Evolutionary conservation across 1,140 invertebrate species (phyloP), one percentile per base, ranked within the genome.

Genomic region (Augochlora pura): DNA sequence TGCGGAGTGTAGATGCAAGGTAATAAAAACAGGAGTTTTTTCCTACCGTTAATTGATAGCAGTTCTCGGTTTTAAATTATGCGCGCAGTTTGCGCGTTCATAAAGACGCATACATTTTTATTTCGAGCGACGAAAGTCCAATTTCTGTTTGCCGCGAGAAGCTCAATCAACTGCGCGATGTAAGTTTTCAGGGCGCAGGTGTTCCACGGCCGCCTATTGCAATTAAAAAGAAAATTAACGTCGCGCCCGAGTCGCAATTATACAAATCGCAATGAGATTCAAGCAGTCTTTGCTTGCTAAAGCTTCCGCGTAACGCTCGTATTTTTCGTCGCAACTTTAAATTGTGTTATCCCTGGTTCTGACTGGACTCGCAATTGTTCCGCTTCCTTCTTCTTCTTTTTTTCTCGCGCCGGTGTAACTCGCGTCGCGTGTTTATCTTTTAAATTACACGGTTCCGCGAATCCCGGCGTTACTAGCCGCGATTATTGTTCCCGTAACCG

Each of bases 301-400:
- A 68, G 49, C 46, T 66, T 1, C 49, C 39, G 39, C 39, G 64
- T 46, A 16, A 66, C 64, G 64, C 10, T 46, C 64, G 64, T 66
- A 66, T 66, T 66, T 66, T 66, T 66, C 39, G 64, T 66, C 32
- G 39, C 9, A 39, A n/a, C 38, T 68, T 68, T 68, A 68, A 68
- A 68, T 68, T 68, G 8, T 25, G 25, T 69, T 69, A 69, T 57
- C 49, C 27, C 27, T 38, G 66, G 5, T 32, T 27, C 46, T 21
- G 46, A 32, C 49, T 54, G 4, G n/a, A 68, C 46, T 54, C 25
- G 14, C 18, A 39, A 66, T 66, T 66, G 38, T 66, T 46, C n/a
- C 27, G 52, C 32, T 68, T 52, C n/a, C n/a, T n/a, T n/a, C n/a
- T n/a, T n/a, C n/a, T n/a, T n/a, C n/a, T n/a, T n/a, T 54, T 52